Evolutionary conservation across 2,888 invertebrate genomes (phyloP), one percentile per base, ranked within the genome.

Genomic region (Lasioglossum leucozonium): DNA sequence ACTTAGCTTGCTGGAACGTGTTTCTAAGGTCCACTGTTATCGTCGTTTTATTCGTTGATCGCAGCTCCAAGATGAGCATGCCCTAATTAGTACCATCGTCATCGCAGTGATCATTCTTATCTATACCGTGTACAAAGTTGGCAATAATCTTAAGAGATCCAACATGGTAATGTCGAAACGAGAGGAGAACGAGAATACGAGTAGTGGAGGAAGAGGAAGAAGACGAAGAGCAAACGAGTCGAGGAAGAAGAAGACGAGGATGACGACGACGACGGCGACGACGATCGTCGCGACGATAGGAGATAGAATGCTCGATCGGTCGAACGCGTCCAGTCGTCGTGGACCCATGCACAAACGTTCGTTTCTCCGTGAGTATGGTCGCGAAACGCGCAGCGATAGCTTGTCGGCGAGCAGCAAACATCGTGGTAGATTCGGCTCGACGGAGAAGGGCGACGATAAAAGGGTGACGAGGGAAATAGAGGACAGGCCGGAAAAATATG

Each of bases 101-200:
- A 72, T 37, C 51, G 58, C 71, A 80, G 79, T 77, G 30, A 71
- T 58, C 44, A 79, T 62, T 62, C 73, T 79, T 40, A 79, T 81
- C 74, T 84, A 95, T 94, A 34, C 65, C 34, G 65, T 95, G 95
- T 95, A 95, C 95, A 95, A 95, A 95, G 92, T 95, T 95, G 95
- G 95, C 95, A 95, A 95, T 95, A 95, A 95, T 94, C 87, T 93
- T 93, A 93, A 93, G 90, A 91, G 80, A 92, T 88, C 90, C 94
- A 95, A 93, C 93, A 93, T 93, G 93, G 93, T 87, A 85, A 95
- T 94, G 93, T 93, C 94, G 92, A 62, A 30, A 91, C 90, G 87
- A 86, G 13, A 44, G 11, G 51, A 44, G 42, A 72, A 65, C 51
- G 22, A 34, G 65, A 37, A 34, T 65, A 34, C 30, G n/a, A n/a